Percentiles rank a stretch among this genome's conserved stretches.
These are phyloP conservation scores for Isotomurus palustris DNA, from an alignment of 2,888 invertebrate genomes.

Conservation along the genomic window DNA sequence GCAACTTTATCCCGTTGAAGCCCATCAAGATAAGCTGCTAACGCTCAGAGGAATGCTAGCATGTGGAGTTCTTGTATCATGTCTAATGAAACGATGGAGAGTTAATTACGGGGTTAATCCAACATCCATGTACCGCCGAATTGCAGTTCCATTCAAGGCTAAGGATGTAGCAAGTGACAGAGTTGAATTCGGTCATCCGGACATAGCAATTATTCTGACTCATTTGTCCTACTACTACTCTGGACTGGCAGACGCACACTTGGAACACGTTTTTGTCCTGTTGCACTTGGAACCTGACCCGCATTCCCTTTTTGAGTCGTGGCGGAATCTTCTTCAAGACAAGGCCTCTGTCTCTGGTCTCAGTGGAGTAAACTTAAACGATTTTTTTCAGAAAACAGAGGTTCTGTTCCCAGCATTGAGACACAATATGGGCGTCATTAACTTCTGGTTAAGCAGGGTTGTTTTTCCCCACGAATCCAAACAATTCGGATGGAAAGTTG, in stretches of 20 bases:
- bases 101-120: conserved; percentile 33
- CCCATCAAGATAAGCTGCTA: conserved; percentile 18
- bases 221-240: conserved; percentile 32
- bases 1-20: conserved; percentile 9
- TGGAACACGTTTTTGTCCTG: conserved; percentile 16
- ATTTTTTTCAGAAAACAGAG: conserved; percentile 18
- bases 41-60: conserved; percentile 26
- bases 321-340: neutral
- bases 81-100: conserved; percentile 27
- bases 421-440: conserved; percentile 19
- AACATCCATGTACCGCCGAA: conserved; percentile 12
- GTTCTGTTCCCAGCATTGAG: conserved; percentile 16
- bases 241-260: conserved; percentile 23
- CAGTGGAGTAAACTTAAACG: conserved; percentile 21
- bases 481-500: conserved; percentile 27
- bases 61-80: conserved; percentile 22
- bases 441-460: conserved; percentile 21
- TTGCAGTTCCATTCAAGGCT: conserved; percentile 34
- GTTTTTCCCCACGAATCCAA: conserved; percentile 27
- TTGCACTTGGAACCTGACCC: conserved; percentile 1
- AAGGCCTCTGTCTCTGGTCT: neutral
- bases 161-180: conserved; percentile 32
- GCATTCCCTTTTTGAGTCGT: too few species aligned
- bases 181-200: conserved; percentile 33
- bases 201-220: conserved; percentile 28